Evolutionary conservation across 2,888 invertebrate species (phyloP).

Genomic region (Periphyllus acericola): DNA sequence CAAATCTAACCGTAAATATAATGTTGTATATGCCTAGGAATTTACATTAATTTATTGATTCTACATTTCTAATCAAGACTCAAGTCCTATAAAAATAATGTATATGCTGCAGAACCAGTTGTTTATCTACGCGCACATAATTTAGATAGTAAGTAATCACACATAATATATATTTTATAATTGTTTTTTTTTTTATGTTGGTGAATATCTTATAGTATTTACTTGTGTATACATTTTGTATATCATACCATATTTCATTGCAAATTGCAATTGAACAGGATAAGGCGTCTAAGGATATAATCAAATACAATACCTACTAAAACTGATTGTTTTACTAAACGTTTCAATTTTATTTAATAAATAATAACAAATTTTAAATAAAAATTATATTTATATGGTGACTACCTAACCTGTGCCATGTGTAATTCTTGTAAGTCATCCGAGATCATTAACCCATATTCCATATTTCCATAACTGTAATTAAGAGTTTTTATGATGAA

Average conservation of each 20-base stretch:
- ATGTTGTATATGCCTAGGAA: not conserved
- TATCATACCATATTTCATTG: not conserved
- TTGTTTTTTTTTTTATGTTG: not conserved
- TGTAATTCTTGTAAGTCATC: too few relatives aligned
- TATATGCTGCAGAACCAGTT: not conserved
- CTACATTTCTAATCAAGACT: too few relatives aligned
- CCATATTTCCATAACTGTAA: too few relatives aligned
- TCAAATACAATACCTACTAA: too few relatives aligned
- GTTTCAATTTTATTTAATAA: too few relatives aligned
- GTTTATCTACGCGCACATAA: not conserved
- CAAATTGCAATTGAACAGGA: not conserved
- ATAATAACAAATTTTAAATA: too few relatives aligned
- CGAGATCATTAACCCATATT: too few relatives aligned
- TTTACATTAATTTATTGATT: not conserved
- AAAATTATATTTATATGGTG: too few relatives aligned
- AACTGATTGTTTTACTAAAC: too few relatives aligned
- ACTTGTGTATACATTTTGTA: not conserved
- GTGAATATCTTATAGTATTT: not conserved
- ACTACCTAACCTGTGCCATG: too few relatives aligned
- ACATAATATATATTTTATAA: not conserved
- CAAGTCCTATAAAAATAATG: not conserved
- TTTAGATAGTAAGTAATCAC: constrained; percentile 3
- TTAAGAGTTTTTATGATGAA: too few relatives aligned
- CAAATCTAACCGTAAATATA: not conserved
- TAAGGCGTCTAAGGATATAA: too few relatives aligned